phyloP scores from a whole-genome alignment of 2,888 invertebrate species.

The Ormyrus nitidulus region DNA sequence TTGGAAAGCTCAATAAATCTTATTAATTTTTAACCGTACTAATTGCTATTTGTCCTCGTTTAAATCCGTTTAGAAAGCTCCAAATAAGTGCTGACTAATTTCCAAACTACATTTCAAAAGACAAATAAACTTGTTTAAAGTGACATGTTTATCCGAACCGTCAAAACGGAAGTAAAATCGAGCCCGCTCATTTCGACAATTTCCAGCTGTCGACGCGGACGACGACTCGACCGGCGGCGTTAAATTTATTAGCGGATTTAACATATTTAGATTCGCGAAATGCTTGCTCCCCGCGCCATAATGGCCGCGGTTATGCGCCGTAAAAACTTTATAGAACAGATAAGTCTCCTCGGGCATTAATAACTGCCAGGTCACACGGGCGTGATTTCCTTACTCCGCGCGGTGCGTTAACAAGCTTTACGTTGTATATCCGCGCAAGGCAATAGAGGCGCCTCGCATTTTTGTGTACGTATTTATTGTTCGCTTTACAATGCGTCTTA shows the following conservation, averaged over 20 bases:
- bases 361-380: conserved; percentile 24
- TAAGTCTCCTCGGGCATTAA: conserved; percentile 31
- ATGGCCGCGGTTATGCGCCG: conserved; percentile 18
- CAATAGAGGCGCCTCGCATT: conserved; percentile 1
- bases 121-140: too few species aligned
- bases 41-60: too few species aligned
- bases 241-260: conserved; percentile 34
- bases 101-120: too few species aligned
- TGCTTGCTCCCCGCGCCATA: conserved; percentile 7
- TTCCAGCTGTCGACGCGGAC: not conserved
- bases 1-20: too few species aligned
- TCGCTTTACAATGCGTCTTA: conserved; percentile 27
- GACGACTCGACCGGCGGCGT: conserved; percentile 12
- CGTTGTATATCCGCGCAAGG: not conserved
- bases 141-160: too few species aligned
- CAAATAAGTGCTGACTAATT: too few species aligned
- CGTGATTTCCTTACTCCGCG: conserved; percentile 21
- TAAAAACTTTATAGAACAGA: conserved; percentile 47
- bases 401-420: conserved; percentile 10
- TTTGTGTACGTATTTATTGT: conserved; percentile 24
- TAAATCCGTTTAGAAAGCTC: too few species aligned
- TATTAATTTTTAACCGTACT: too few species aligned
- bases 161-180: too few species aligned
- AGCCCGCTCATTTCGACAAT: too few species aligned
- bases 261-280: conserved; percentile 30